A percentile compares a stretch with the other conserved stretches of the same genome.
Conservation (phyloP, 2,113 vertebrate species). For the Leucopsar rothschildi region DNA sequence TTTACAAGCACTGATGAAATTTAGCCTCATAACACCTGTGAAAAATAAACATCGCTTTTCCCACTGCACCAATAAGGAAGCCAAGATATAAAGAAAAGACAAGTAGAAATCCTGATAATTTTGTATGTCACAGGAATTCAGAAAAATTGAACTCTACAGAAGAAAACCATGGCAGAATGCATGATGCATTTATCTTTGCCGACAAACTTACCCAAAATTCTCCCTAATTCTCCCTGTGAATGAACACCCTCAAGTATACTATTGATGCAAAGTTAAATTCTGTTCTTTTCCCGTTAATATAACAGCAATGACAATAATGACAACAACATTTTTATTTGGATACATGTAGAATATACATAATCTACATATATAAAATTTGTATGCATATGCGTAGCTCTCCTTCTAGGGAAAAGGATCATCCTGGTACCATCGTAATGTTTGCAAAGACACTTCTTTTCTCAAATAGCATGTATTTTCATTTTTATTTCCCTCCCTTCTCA, state of each 20-base stretch:
- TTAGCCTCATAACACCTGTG: neutral
- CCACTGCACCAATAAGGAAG: neutral
- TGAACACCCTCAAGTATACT: neutral
- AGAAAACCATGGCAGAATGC: neutral
- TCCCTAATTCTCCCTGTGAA: neutral
- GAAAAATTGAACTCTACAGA: neutral
- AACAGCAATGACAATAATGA: neutral
- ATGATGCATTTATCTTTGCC: neutral
- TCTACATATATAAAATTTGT: neutral
- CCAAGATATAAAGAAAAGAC: neutral
- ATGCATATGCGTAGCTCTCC: neutral
- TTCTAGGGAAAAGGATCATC: neutral
- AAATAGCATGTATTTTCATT: neutral
- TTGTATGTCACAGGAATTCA: neutral
- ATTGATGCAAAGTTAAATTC: neutral
- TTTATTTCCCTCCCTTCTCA: neutral
- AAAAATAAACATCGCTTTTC: neutral
- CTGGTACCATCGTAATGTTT: neutral
- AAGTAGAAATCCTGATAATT: neutral
- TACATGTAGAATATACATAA: neutral
- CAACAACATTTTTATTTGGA: neutral
- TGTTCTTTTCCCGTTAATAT: neutral
- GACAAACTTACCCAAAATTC: neutral
- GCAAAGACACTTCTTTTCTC: neutral
- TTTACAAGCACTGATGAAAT: neutral